phyloP scores from a whole-genome alignment of 2,113 vertebrate species.

The Bujurquina vittata region DNA sequence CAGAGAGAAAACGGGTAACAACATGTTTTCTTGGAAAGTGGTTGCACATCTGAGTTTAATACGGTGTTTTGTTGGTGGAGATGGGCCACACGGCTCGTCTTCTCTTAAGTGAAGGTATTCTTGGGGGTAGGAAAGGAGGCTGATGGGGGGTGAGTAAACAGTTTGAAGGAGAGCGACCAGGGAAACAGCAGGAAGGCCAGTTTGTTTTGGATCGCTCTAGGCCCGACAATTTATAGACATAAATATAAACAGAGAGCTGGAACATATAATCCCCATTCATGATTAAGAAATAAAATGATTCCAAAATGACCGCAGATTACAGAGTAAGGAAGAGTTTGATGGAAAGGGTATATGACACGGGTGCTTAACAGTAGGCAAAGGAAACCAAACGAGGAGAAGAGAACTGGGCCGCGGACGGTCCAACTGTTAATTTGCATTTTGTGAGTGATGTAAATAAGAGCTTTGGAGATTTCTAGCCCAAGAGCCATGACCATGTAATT shows the following conservation, averaged over 20 bases:
- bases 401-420: slow-evolving; percentile 31
- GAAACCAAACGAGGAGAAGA: slow-evolving; percentile 12
- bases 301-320: slow-evolving; percentile 74
- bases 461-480: slow-evolving; percentile 50
- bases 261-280: slow-evolving; percentile 70
- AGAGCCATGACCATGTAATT: slow-evolving; percentile 63
- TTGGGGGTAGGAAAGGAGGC: slow-evolving; percentile 9
- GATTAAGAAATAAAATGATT: slow-evolving; percentile 72
- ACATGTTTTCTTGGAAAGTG: slow-evolving; percentile 52
- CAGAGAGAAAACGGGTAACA: slow-evolving; percentile 58
- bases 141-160: slow-evolving; percentile 66
- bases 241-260: slow-evolving; percentile 74
- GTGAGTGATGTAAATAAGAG: slow-evolving; percentile 59
- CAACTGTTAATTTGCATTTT: slow-evolving; percentile 56
- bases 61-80: slow-evolving; percentile 48
- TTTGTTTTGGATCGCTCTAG: slow-evolving; percentile 73
- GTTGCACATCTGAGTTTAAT: slow-evolving; percentile 73
- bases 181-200: slow-evolving; percentile 58
- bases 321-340: slow-evolving; percentile 60
- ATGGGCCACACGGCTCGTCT: slow-evolving; percentile 67
- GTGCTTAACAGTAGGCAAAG: slow-evolving; percentile 47
- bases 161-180: slow-evolving; percentile 55
- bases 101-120: slow-evolving; percentile 68
- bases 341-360: slow-evolving; percentile 59
- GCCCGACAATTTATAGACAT: slow-evolving; percentile 71